Conservation (phyloP, 1,140 invertebrate genomes). For the Cydia splendana region DNA sequence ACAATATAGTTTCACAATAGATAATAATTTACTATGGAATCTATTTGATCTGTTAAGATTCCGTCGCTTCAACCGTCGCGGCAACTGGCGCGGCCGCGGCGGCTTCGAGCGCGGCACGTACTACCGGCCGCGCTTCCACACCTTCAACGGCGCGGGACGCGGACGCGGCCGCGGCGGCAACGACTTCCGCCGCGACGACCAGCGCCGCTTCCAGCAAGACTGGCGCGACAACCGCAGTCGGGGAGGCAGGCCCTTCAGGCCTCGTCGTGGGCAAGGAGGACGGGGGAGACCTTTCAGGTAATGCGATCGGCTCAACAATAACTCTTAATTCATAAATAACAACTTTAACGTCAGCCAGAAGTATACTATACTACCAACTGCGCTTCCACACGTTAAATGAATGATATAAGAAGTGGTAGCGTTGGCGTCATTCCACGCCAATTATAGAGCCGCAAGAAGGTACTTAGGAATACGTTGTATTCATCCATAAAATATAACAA, state of each 20-base stretch:
- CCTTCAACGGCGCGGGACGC: constrained; percentile 78
- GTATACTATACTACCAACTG: no score
- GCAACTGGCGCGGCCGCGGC: constrained; percentile 80
- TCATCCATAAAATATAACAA: no score
- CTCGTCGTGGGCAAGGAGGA: constrained; percentile 65
- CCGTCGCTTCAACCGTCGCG: constrained; percentile 70
- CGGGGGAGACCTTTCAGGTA: constrained; percentile 76
- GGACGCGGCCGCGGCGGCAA: constrained; percentile 79
- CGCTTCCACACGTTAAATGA: no score
- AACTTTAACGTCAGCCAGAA: no score
- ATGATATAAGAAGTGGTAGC: no score
- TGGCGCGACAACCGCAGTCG: constrained; percentile 73
- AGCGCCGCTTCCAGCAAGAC: constrained; percentile 69
- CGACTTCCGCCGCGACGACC: constrained; percentile 81
- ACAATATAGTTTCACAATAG: no score
- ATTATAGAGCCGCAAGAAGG: no score
- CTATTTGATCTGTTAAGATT: constrained; percentile 41
- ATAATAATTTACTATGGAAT: no score
- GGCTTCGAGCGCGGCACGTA: constrained; percentile 87
- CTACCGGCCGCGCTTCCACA: constrained; percentile 87
- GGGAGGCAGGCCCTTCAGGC: constrained; percentile 67
- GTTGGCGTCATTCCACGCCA: no score
- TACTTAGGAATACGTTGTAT: no score
- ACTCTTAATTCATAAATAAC: no score
- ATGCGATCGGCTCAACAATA: neutral